Conservation (phyloP, 2,888 invertebrate genomes). For the Crioceris asparagi region DNA sequence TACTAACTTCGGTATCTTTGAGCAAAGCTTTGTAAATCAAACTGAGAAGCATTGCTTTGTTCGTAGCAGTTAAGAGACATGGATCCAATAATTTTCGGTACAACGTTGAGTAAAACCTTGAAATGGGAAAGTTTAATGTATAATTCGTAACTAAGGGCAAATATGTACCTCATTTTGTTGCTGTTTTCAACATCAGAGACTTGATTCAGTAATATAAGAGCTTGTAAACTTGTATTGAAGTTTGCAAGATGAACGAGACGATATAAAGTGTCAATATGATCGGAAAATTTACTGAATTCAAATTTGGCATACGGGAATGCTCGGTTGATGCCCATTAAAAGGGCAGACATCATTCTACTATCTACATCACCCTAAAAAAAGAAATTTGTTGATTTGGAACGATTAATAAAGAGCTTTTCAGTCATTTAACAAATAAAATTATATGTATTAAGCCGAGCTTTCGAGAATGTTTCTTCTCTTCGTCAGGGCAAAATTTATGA, state of each 20-base stretch:
- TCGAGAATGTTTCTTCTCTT: too few relatives aligned
- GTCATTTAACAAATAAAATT: neutral
- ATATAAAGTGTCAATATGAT: constrained; percentile 67
- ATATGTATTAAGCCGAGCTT: too few relatives aligned
- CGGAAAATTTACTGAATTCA: constrained; percentile 44
- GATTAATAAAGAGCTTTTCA: neutral
- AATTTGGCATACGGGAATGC: constrained; percentile 74
- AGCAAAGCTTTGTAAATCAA: constrained; percentile 77
- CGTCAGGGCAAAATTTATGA: too few relatives aligned
- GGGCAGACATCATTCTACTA: constrained; percentile 71
- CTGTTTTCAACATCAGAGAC: constrained; percentile 44
- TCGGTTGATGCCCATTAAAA: constrained; percentile 72
- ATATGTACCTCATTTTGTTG: constrained; percentile 46
- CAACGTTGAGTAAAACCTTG: constrained; percentile 75
- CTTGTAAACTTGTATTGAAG: constrained; percentile 55
- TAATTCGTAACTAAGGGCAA: neutral
- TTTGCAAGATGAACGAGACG: constrained; percentile 70
- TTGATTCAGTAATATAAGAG: constrained; percentile 50
- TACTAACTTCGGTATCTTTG: constrained; percentile 57
- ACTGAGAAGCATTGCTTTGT: constrained; percentile 73
- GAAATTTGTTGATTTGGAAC: neutral
- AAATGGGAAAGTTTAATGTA: constrained; percentile 10
- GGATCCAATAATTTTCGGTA: constrained; percentile 79
- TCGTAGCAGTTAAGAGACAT: constrained; percentile 55
- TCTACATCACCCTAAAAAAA: constrained; percentile 62